phyloP scores from a whole-genome alignment of 1,140 invertebrate genomes.

The Aphidius ervi region DNA sequence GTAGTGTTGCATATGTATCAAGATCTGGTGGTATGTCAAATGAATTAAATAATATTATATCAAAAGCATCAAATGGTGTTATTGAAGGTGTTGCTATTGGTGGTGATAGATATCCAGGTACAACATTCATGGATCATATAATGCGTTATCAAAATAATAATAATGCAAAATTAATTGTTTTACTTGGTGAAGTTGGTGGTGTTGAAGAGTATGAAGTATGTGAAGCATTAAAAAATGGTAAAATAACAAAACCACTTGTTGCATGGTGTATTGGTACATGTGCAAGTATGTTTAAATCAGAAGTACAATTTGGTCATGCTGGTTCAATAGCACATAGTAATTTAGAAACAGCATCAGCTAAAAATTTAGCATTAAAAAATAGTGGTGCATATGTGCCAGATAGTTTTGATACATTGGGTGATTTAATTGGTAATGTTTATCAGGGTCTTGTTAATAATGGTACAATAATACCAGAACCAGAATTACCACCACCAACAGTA shows the following conservation, averaged over 20 bases:
- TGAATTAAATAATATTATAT: slow-evolving; percentile 98
- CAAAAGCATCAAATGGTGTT: slow-evolving; percentile 95
- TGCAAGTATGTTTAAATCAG: slow-evolving; percentile 89
- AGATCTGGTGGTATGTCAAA: slow-evolving; percentile 99
- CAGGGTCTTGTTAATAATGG: slow-evolving; percentile 72
- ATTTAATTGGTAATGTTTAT: slow-evolving; percentile 74
- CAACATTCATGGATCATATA: slow-evolving; percentile 97
- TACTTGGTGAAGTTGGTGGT: slow-evolving; percentile 98
- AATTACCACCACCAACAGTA: slow-evolving; percentile 95
- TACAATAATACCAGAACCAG: slow-evolving; percentile 79
- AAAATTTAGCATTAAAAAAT: slow-evolving; percentile 80
- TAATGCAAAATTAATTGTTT: slow-evolving; percentile 89
- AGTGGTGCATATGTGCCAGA: slow-evolving; percentile 87
- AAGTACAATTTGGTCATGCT: slow-evolving; percentile 99
- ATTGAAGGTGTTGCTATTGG: slow-evolving; percentile 98
- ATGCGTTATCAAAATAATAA: slow-evolving; percentile 75
- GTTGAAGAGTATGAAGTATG: slow-evolving; percentile 98
- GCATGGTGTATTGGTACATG: slow-evolving; percentile 98
- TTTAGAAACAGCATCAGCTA: slow-evolving; percentile 88
- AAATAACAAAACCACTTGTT: slow-evolving; percentile 90
- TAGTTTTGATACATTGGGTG: slow-evolving; percentile 88
- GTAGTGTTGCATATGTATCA: slow-evolving; percentile 97
- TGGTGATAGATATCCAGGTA: slow-evolving; percentile 98
- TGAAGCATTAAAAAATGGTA: slow-evolving; percentile 73
- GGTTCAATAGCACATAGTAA: slow-evolving; percentile 96